Percentiles rank a stretch among this genome's conserved stretches.
These are phyloP conservation scores for Melanotaenia duboulayi DNA, from an alignment of 2,113 vertebrate species.

Conservation along the genomic window DNA sequence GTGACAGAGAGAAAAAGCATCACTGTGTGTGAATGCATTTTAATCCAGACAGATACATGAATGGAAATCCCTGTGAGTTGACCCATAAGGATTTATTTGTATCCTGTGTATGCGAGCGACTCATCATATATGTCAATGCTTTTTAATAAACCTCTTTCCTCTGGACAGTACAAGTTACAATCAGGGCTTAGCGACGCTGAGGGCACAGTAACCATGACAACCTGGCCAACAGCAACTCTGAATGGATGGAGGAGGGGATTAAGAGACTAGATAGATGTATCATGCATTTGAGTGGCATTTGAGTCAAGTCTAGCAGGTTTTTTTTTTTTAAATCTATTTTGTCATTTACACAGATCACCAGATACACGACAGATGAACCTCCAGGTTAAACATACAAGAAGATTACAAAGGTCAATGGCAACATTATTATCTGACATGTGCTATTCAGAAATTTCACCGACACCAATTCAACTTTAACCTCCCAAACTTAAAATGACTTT, in stretches of 20 bases:
- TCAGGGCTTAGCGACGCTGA: conserved; percentile 49
- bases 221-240: conserved; percentile 58
- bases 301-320: conserved; percentile 31
- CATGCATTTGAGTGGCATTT: conserved; percentile 33
- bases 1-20: background rate
- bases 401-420: background rate
- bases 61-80: conserved; percentile 37
- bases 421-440: background rate
- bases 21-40: background rate
- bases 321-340: conserved; percentile 21
- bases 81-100: background rate
- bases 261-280: conserved; percentile 39
- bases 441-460: background rate
- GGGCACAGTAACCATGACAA: conserved; percentile 76
- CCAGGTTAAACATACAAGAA: background rate
- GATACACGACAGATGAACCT: background rate
- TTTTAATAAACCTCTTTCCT: conserved; percentile 35
- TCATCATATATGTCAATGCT: background rate
- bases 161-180: conserved; percentile 44
- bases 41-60: conserved; percentile 37
- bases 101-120: background rate
- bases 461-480: background rate
- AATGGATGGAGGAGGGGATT: conserved; percentile 67
- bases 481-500: background rate
- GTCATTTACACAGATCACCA: background rate